These are phyloP conservation scores for Balaeniceps rex DNA, from an alignment of 2,113 vertebrate species.

Conservation along the genomic window DNA sequence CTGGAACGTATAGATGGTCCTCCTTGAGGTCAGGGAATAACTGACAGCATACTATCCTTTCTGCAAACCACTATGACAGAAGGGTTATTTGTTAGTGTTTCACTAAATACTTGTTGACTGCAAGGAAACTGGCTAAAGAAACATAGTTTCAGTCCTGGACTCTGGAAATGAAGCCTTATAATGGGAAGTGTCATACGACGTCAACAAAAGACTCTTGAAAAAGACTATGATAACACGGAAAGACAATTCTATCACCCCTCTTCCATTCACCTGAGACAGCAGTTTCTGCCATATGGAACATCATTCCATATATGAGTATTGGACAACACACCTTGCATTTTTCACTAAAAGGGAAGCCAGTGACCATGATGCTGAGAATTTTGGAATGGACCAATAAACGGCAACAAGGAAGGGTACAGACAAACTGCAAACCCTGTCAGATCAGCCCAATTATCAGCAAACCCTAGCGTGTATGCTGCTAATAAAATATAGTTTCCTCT, in stretches of 20 bases:
- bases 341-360: neutral
- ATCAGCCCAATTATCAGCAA: neutral
- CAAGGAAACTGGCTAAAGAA: neutral
- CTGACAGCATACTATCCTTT: neutral
- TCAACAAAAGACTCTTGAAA: neutral
- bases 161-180: neutral
- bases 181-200: neutral
- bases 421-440: neutral
- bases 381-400: neutral
- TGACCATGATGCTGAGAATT: neutral
- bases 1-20: neutral
- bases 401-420: neutral
- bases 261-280: neutral
- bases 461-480: neutral
- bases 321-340: neutral
- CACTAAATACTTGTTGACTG: neutral
- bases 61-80: neutral
- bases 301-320: accelerated
- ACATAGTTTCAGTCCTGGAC: neutral
- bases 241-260: neutral
- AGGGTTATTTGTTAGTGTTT: neutral
- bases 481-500: neutral
- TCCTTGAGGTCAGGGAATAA: neutral
- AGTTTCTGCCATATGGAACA: neutral
- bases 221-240: neutral